These are phyloP conservation scores for Brachymystax lenok DNA, from an alignment of 2,797 vertebrate species.

Conservation along the genomic window DNA sequence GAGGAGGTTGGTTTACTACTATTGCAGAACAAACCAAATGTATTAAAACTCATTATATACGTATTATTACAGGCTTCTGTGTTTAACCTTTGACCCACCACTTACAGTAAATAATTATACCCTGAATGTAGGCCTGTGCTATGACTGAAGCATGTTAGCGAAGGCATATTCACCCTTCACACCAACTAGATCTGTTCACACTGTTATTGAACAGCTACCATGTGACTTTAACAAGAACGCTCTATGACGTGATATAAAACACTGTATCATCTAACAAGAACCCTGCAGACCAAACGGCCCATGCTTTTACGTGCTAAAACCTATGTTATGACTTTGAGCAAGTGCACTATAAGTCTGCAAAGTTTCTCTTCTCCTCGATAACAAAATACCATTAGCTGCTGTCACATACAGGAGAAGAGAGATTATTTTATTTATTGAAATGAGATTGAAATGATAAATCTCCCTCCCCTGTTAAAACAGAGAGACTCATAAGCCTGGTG, in stretches of 20 bases:
- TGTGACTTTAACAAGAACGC: too few species aligned
- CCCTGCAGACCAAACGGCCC: constrained; percentile 24
- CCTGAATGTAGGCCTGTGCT: not conserved
- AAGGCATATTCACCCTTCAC: not conserved
- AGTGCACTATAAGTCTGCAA: constrained; percentile 75
- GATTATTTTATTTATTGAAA: constrained; percentile 98
- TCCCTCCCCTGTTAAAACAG: constrained; percentile 95
- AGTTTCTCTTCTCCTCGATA: constrained; percentile 87
- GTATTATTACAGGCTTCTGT: constrained; percentile 59
- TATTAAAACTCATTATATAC: constrained; percentile 49
- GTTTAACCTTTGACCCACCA: constrained; percentile 58
- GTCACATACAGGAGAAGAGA: constrained; percentile 85
- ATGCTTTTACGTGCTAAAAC: constrained; percentile 37
- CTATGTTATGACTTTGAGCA: constrained; percentile 54
- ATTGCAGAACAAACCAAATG: constrained; percentile 34
- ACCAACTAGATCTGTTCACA: not conserved
- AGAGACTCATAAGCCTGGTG: constrained; percentile 93
- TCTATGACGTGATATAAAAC: not conserved
- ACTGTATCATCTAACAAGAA: constrained; percentile 17
- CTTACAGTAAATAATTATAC: not conserved
- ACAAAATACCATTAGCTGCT: constrained; percentile 94
- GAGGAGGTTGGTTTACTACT: constrained; percentile 58
- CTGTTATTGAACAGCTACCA: not conserved
- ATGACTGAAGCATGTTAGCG: not conserved
- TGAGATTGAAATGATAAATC: constrained; percentile 94